Evolutionary conservation across 2,888 invertebrate genomes (phyloP), one percentile per base, ranked within the genome.

Genomic region (Ichneumoninae sp.): DNA sequence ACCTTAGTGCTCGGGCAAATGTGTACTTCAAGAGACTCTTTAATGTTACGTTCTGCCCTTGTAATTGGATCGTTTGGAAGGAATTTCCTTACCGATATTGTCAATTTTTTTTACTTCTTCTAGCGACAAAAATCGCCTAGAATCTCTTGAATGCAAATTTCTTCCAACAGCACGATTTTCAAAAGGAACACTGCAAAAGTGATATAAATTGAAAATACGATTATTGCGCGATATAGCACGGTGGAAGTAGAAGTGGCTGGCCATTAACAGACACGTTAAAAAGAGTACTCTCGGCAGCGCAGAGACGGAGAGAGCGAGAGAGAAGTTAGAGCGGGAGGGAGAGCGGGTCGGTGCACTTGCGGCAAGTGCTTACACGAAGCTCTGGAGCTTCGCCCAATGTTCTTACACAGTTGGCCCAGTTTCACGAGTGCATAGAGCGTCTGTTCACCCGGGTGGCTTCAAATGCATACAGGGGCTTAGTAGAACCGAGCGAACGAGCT

Each of bases 321-420:
- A 52, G 44, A 69, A 47, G 8, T 8, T n/a, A 26, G 63, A 8
- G 19, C 47, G 10, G 69, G 19, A 74, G 30, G 44, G n/a, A 66
- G 63, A 73, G 76, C 22, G 78, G 78, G 65, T 76, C 71, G 68
- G 78, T 80, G 82, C 85, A 85, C 85, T 85, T 85, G 85, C 82
- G 79, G 85, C 82, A 85, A 85, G 85, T 85, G 85, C 82, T 85
- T 85, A 85, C 85, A 85, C 85, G 85, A 85, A 83, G 82, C 82
- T 82, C 85, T 85, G 85, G 85, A 85, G 85, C 82, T 85, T 82
- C 82, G 85, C 85, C 85, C 85, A 85, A 85, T 85, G 85, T 85
- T 85, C 82, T 83, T 85, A 82, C 82, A 82, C 82, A 68, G 85
- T 85, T 85, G 85, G 85, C 85, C 85, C 85, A 85, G 85, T 85